Evolutionary conservation across 2,888 invertebrate species (phyloP), one percentile per base, ranked within the genome.

Genomic region (Dioctria linearis): DNA sequence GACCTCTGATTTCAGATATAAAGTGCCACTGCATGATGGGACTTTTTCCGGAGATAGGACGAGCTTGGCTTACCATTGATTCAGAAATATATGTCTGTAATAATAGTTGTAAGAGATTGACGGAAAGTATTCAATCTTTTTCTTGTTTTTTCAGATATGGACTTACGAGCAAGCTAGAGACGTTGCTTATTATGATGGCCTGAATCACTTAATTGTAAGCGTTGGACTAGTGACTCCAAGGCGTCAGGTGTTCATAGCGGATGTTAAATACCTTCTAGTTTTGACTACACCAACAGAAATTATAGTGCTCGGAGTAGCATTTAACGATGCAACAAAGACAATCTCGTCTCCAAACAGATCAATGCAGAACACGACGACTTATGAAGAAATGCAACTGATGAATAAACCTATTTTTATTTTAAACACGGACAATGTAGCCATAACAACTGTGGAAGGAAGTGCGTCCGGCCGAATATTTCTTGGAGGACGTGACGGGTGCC

Each of bases 11-110:
- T 84, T 82, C 88, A 97, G 97, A 96, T 90, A 96, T 98, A 92
- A 97, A 98, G 90, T 96, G 96, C 84, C 96, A 97, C 86, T 98
- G 97, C 87, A 93, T 96, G 90, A 98, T 99, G 97, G 99, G 99
- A 3, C 90, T 99, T 6, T 98, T 99, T 90, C 95, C 98, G 80
- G 98, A 97, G 88, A 98, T 99, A 84, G 95, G 95, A 79, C 91
- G 99, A 86, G 98, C 98, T 0, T 99, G 98, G 98, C 90, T 99
- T 79, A 96, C 98, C 4, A 96, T 99, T 84, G 99, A 99, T 87
- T 98, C 97, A 85, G 98, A 98, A 90, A 95, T 99, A 84, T 99
- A 98, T 90, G 93, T 98, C 51, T 84, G 84, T 75, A 42, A 13
- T 67, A 0, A 13, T n/a, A 54, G 5, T 8, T 25, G 25, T 11